Evolutionary conservation across 2,888 invertebrate genomes (phyloP).

Genomic region (Seira sanloemensis): DNA sequence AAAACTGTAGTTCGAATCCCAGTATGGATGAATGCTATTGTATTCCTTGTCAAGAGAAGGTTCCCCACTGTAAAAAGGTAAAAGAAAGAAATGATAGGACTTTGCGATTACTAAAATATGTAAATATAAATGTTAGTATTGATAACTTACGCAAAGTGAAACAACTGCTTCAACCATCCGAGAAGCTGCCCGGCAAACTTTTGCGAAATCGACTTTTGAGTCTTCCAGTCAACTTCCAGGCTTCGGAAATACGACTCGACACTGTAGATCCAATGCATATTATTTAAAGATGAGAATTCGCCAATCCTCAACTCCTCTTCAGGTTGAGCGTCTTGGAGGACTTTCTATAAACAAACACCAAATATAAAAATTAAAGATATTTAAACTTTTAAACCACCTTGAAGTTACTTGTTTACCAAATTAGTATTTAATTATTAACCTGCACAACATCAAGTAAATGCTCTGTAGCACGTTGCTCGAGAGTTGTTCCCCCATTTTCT

Average conservation of each 20-base stretch:
- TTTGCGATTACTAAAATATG: not conserved
- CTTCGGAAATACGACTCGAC: constrained; percentile 72
- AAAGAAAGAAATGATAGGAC: too few relatives aligned
- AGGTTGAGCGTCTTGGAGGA: constrained; percentile 63
- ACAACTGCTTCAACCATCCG: constrained; percentile 71
- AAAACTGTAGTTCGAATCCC: constrained; percentile 70
- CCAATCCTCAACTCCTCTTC: constrained; percentile 54
- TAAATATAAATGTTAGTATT: not conserved
- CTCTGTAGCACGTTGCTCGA: constrained; percentile 65
- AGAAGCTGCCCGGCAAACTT: constrained; percentile 68
- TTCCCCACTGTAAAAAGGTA: constrained; percentile 51
- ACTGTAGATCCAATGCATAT: constrained; percentile 71
- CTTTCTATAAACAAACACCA: constrained; percentile 49
- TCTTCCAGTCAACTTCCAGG: constrained; percentile 69
- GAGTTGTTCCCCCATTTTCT: constrained; percentile 38
- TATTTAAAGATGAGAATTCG: constrained; percentile 48
- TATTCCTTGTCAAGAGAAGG: constrained; percentile 62
- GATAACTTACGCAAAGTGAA: constrained; percentile 68
- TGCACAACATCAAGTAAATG: constrained; percentile 67
- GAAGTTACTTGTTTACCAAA: not conserved
- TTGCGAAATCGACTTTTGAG: constrained; percentile 69
- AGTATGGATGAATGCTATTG: constrained; percentile 71
- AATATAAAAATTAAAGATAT: not conserved
- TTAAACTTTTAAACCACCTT: too few relatives aligned
- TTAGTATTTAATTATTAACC: constrained; percentile 28